A percentile compares a stretch with the other conserved stretches of the same genome.
Conservation (phyloP, 2,113 vertebrate genomes). For the Stegastes partitus region DNA sequence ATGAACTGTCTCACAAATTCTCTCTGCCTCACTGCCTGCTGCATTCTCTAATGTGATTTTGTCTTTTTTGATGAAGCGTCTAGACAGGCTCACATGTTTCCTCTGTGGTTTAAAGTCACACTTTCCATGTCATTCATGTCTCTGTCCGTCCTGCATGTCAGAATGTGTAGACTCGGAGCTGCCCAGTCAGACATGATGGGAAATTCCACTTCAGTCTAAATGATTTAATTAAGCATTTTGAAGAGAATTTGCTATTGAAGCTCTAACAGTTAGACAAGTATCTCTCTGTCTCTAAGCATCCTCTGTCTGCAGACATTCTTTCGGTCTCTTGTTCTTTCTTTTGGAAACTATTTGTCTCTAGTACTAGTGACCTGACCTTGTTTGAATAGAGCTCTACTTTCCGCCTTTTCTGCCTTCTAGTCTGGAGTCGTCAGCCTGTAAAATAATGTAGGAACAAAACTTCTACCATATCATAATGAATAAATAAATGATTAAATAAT, state of each 20-base stretch:
- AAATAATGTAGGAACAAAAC: neutral
- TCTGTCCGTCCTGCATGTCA: constrained; percentile 37
- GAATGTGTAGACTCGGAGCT: constrained; percentile 50
- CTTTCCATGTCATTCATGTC: constrained; percentile 49
- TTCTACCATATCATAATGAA: neutral
- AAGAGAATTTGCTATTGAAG: constrained; percentile 42
- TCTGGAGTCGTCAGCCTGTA: no score
- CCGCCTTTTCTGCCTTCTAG: no score
- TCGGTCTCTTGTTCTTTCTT: constrained; percentile 10
- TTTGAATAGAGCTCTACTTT: no score
- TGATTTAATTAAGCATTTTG: constrained; percentile 73
- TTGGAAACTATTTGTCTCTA: neutral
- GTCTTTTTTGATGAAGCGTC: constrained; percentile 16
- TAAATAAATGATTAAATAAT: neutral
- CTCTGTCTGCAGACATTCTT: constrained; percentile 38
- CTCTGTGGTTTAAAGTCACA: constrained; percentile 39
- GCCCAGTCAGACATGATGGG: constrained; percentile 61
- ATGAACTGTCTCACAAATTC: neutral
- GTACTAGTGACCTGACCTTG: no score
- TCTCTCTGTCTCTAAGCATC: constrained; percentile 46
- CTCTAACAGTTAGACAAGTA: constrained; percentile 54
- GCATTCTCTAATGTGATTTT: neutral
- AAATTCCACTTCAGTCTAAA: constrained; percentile 66
- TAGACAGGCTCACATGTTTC: constrained; percentile 29
- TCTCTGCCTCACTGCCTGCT: neutral